Conservation (phyloP, 1,140 invertebrate genomes). For the Zaprionus camerounensis region DNA sequence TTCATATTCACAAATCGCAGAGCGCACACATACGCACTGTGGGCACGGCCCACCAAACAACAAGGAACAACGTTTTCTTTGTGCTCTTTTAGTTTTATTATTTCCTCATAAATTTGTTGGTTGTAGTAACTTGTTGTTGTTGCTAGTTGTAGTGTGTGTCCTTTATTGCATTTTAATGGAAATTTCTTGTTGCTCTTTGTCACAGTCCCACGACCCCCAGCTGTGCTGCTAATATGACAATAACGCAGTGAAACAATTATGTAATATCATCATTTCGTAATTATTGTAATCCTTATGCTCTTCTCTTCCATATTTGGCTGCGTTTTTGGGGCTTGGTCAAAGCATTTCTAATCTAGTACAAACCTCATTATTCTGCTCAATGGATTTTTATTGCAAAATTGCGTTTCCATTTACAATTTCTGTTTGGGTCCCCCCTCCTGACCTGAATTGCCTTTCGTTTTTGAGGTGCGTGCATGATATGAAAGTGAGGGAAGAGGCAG, state of each 20-base stretch:
- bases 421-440: not conserved
- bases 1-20: slow-evolving; percentile 47
- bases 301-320: not conserved
- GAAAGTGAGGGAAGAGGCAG: too few relatives aligned
- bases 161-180: slow-evolving; percentile 81
- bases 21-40: slow-evolving; percentile 67
- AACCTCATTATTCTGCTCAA: slow-evolving; percentile 49
- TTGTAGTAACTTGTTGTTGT: slow-evolving; percentile 27
- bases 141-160: slow-evolving; percentile 22
- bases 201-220: slow-evolving; percentile 42
- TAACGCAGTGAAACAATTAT: slow-evolving; percentile 50
- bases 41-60: slow-evolving; percentile 49
- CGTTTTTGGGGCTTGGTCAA: slow-evolving; percentile 53
- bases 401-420: slow-evolving; percentile 72
- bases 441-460: slow-evolving; percentile 29
- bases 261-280: slow-evolving; percentile 50
- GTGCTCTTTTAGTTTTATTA: slow-evolving; percentile 73
- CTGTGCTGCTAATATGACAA: slow-evolving; percentile 61
- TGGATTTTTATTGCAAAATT: slow-evolving; percentile 80
- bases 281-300: slow-evolving; percentile 8
- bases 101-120: slow-evolving; percentile 68
- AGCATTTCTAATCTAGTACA: slow-evolving; percentile 12
- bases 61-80: slow-evolving; percentile 29
- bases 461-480: slow-evolving; percentile 27
- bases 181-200: slow-evolving; percentile 52